Evolutionary conservation across 2,888 invertebrate species (phyloP).

Genomic region (Conistra vaccinii): DNA sequence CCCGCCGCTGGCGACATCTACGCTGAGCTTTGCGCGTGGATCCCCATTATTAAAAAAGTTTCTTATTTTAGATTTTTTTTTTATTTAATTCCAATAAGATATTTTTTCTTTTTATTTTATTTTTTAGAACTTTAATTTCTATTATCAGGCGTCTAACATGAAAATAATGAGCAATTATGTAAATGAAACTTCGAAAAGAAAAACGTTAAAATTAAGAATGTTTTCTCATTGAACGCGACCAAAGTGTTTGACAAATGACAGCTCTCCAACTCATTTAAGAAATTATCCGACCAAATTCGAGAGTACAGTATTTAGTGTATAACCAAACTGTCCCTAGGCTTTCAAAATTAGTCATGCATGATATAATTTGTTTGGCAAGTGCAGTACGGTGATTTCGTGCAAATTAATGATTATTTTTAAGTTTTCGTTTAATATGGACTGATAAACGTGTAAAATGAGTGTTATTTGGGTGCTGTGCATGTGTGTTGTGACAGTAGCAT

Average conservation of each 20-base stretch:
- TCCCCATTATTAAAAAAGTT: no score
- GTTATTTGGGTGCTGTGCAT: slow-evolving; percentile 72
- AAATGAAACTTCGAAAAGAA: no score
- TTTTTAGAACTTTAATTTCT: no score
- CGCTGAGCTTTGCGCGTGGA: no score
- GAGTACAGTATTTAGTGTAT: neutral
- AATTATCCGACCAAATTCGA: slow-evolving; percentile 64
- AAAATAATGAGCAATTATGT: no score
- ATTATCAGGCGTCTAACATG: no score
- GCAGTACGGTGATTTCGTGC: neutral
- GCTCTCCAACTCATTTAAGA: slow-evolving; percentile 78
- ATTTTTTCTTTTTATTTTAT: no score
- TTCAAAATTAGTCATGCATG: slow-evolving; percentile 27
- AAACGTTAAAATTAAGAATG: no score
- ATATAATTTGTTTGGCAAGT: slow-evolving; percentile 52
- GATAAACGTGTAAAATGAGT: slow-evolving; percentile 74
- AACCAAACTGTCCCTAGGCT: neutral
- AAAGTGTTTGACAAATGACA: slow-evolving; percentile 79
- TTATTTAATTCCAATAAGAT: no score
- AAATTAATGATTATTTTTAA: slow-evolving; percentile 35
- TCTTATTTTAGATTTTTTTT: no score
- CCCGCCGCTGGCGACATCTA: no score
- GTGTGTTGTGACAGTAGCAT: slow-evolving; percentile 71
- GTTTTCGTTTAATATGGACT: slow-evolving; percentile 62
- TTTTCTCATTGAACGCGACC: slow-evolving; percentile 32